These are phyloP conservation scores for Dromas ardeola DNA, from an alignment of 2,113 vertebrate genomes.

Conservation along the genomic window DNA sequence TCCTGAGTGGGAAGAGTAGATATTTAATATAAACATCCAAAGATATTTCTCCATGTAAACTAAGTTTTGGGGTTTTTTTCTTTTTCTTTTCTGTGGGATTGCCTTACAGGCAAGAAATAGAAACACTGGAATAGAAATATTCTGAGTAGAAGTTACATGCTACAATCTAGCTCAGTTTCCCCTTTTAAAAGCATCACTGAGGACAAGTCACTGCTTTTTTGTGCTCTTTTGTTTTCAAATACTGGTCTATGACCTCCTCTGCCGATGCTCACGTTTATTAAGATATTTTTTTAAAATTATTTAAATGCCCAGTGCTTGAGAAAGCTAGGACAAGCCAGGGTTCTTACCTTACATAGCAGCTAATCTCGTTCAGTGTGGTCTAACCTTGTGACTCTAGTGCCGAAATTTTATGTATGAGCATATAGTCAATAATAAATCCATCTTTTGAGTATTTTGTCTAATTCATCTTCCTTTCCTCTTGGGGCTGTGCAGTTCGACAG, in stretches of 20 bases:
- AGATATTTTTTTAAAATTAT: background rate
- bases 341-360: background rate
- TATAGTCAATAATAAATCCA: background rate
- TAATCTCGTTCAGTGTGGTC: background rate
- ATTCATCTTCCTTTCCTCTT: background rate
- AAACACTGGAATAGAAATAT: background rate
- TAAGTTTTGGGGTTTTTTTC: background rate
- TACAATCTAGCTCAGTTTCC: background rate
- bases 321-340: accelerated
- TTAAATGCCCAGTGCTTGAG: background rate
- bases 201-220: accelerated
- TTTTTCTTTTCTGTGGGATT: background rate
- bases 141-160: background rate
- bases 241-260: background rate
- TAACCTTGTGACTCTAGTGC: background rate
- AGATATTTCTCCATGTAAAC: background rate
- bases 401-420: accelerated
- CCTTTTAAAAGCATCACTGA: background rate
- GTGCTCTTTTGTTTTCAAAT: background rate
- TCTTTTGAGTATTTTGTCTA: background rate
- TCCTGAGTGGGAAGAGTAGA: background rate
- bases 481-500: constrained; percentile 86
- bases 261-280: background rate
- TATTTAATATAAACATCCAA: background rate
- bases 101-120: background rate